These are phyloP conservation scores for Pristionchus exspectatus DNA, from an alignment of 2,888 invertebrate genomes.

Conservation along the genomic window DNA sequence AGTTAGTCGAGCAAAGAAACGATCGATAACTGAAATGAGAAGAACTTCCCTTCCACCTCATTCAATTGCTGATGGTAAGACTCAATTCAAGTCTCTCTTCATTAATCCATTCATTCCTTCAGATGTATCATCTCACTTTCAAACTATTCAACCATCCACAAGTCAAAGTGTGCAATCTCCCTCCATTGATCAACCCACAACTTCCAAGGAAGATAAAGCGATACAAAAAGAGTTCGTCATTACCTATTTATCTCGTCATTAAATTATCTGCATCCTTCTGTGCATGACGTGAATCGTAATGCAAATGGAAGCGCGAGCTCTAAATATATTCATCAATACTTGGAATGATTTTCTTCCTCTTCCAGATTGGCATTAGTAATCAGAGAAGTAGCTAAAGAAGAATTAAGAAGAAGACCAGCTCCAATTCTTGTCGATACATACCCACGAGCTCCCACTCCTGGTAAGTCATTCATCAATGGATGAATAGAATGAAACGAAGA, in stretches of 20 bases:
- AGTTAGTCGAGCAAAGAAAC: not conserved
- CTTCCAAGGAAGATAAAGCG: not conserved
- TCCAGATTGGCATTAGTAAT: not conserved
- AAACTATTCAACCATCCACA: not conserved
- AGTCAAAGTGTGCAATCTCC: not conserved
- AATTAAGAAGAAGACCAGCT: conserved; percentile 40
- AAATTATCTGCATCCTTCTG: not conserved
- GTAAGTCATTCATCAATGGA: not conserved
- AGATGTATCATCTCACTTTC: not conserved
- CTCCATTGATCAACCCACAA: not conserved
- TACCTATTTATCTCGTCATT: not conserved
- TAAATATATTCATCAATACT: not conserved
- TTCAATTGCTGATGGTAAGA: not conserved
- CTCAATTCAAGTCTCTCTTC: not conserved
- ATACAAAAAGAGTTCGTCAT: not conserved
- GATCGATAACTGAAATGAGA: conserved; percentile 28
- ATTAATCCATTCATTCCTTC: not conserved
- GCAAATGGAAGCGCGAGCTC: not conserved
- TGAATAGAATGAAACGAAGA: not conserved
- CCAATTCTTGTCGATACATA: conserved; percentile 38
- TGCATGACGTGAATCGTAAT: no score
- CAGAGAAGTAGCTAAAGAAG: not conserved
- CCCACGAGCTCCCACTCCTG: conserved; percentile 45
- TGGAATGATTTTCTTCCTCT: not conserved
- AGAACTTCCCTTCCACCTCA: conserved; percentile 15